These are phyloP conservation scores for Andrena chrysosceles DNA, from an alignment of 2,888 invertebrate genomes.

Conservation along the genomic window DNA sequence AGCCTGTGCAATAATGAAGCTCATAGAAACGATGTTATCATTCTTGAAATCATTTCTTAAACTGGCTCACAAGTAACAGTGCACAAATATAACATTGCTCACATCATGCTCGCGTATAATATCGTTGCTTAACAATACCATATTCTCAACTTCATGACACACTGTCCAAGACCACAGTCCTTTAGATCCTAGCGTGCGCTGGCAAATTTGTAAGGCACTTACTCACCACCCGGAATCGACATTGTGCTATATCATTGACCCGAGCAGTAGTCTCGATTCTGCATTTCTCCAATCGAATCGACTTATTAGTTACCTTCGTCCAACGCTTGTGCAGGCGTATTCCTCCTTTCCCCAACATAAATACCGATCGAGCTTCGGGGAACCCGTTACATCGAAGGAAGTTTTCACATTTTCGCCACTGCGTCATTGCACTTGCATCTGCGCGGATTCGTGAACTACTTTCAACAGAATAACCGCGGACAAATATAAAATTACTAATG, in stretches of 20 bases:
- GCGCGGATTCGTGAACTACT: background rate
- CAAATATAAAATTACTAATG: background rate
- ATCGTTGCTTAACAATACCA: background rate
- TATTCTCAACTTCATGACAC: conserved; percentile 21
- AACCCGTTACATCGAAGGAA: background rate
- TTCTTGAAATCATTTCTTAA: background rate
- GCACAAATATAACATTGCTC: background rate
- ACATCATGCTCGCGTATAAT: background rate
- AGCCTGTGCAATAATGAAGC: background rate
- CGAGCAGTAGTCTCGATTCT: background rate
- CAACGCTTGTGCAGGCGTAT: background rate
- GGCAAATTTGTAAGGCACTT: conserved; percentile 18
- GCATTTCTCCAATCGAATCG: conserved; percentile 19
- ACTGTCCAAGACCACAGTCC: background rate
- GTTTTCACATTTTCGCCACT: conserved; percentile 1
- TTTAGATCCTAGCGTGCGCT: conserved; percentile 6
- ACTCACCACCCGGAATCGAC: conserved; percentile 13
- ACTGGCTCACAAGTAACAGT: background rate
- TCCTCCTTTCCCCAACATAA: conserved; percentile 26
- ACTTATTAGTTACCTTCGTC: conserved; percentile 33
- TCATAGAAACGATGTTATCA: background rate
- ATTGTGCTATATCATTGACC: conserved; percentile 8
- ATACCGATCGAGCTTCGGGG: background rate
- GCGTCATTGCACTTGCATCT: background rate
- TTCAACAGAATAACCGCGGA: background rate